phyloP scores from a whole-genome alignment of 2,113 vertebrate genomes.

The Lophochroa leadbeateri region DNA sequence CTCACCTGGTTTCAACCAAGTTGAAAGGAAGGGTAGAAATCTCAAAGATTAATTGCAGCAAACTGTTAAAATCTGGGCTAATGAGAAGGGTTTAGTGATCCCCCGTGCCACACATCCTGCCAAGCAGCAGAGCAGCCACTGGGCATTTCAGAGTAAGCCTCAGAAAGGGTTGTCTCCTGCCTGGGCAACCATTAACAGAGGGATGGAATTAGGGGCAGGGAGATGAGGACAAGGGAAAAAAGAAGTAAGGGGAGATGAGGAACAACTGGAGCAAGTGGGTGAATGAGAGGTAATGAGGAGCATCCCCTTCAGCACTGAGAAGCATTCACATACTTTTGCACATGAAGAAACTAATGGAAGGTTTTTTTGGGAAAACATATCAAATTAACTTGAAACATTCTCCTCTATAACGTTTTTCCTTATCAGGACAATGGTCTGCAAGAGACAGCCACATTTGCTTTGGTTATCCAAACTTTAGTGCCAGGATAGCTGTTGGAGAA shows the following conservation, averaged over 20 bases:
- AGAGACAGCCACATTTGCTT: background rate
- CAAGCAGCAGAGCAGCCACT: background rate
- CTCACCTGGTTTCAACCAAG: rapidly evolving
- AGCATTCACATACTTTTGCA: background rate
- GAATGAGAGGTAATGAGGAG: background rate
- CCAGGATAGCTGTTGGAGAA: background rate
- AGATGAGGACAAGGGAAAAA: background rate
- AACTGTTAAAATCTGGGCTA: background rate
- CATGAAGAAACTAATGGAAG: background rate
- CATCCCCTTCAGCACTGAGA: background rate
- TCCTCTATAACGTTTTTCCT: background rate
- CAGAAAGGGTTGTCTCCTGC: background rate
- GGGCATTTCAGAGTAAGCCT: background rate
- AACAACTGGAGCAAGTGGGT: background rate
- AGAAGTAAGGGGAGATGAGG: background rate
- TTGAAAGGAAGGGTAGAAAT: background rate
- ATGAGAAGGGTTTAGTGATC: background rate
- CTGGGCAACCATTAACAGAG: background rate
- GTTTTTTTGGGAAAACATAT: background rate
- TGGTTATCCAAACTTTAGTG: background rate
- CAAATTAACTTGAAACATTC: background rate
- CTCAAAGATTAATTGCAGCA: background rate
- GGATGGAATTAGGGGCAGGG: background rate
- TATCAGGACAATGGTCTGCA: background rate
- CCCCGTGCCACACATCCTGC: rapidly evolving